Base-by-base conservation (phyloP, 2,113 vertebrate genomes). In the Crotalus horridus region DNA sequence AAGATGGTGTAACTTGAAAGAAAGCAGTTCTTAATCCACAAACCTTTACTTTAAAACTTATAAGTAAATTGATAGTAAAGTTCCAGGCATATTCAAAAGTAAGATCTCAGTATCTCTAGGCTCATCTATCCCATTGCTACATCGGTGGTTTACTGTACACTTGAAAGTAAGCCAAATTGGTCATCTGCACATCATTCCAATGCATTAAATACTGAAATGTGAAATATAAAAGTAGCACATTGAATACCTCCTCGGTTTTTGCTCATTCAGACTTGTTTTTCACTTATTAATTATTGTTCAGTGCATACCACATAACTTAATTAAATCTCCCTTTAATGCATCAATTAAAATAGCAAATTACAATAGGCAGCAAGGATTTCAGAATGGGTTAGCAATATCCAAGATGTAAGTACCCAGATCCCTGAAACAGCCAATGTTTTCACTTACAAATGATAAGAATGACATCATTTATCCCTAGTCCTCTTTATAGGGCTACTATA, bases 11-110 rank as follows among this genome's bases (percentile, higher is more conserved):
- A 10, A 93, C 64, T 90, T 81, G 59, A 94, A 94, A 94, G 2
- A 93, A 43, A 94, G 93, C 93, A 94, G 11, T 26, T 93, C 89
- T 11, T 91, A 91, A 94, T 13, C 2, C 0, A 26, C 48, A 51
- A 58, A 69, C 64, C 88, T 6, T 92, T 93, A 94, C 93, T 94
- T 86, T 92, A 94, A 81, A 17, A 8, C 90, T 59, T 51, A 90
- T 58, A 93, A 94, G 92, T 3, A 92, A 92, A 93, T 95, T 93
- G 24, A 48, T 89, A 94, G 46, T 90, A 58, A 93, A 89, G 46
- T 91, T 24, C 55, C 55, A 88, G 54, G 33, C 46, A 91, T 3
- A 69, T 86, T 64, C 88, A 87, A 90, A 81, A 94, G 5, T 93
- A 46, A 69, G 8, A 92, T 59, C 91, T 93, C 90, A 91, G 93